phyloP scores from a whole-genome alignment of 92 coral and sea anemone genomes.

The Parazoanthus darwini region DNA sequence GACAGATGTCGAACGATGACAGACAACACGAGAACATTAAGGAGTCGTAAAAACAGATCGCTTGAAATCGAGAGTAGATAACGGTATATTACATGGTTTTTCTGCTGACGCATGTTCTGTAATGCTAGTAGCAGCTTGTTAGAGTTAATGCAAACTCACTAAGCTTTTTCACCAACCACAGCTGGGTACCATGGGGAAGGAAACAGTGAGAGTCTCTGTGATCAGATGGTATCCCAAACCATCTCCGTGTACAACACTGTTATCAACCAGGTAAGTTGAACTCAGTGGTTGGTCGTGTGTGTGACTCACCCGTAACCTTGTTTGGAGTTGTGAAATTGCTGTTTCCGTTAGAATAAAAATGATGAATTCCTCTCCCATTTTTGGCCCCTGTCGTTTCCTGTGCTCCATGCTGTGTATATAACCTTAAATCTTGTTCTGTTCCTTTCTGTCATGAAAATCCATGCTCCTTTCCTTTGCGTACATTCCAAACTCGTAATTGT shows the following conservation, averaged over 20 bases:
- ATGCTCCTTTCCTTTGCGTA: background rate
- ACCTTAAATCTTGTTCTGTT: background rate
- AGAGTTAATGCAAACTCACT: background rate
- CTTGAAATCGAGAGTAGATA: background rate
- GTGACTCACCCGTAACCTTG: background rate
- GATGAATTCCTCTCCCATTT: background rate
- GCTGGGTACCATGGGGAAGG: constrained; percentile 85
- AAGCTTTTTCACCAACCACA: constrained; percentile 13
- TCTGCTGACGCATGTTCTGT: background rate
- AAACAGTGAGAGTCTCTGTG: constrained; percentile 69
- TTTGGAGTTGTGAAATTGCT: background rate
- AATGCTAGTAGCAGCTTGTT: background rate
- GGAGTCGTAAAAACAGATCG: background rate
- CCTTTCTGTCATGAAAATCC: background rate
- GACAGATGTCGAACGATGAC: background rate
- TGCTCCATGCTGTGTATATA: background rate
- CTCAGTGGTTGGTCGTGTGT: background rate
- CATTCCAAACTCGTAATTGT: too few species aligned
- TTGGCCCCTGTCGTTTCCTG: background rate
- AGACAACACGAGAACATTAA: background rate
- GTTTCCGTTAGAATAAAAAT: too few species aligned
- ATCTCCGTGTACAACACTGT: constrained; percentile 91
- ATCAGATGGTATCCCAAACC: constrained; percentile 79
- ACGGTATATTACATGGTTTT: background rate
- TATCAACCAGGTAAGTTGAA: constrained; percentile 78